Base-by-base conservation (phyloP, 1,140 invertebrate species). In the Macrocentrus cingulum region DNA sequence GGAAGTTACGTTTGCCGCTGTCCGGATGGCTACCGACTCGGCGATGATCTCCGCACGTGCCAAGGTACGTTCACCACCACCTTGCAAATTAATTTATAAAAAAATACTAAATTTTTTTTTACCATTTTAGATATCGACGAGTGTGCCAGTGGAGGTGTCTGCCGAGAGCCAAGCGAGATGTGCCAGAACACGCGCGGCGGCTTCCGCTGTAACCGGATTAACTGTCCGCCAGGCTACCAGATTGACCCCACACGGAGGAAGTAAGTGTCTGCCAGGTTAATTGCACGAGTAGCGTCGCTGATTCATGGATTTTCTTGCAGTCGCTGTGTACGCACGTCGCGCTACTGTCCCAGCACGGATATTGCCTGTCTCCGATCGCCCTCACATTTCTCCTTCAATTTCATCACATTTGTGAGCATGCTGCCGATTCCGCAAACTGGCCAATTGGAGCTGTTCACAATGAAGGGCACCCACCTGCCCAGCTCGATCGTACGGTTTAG, bases 181-280 rank as follows among this genome's bases (percentile, higher is more conserved):
- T 99, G 97, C 71, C 85, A 96, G 51, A 99, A 99, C 74, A 93
- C 87, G 0, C 81, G 90, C 44, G 97, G 97, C 0, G 84, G 90
- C 59, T 94, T 85, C 72, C 88, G 91, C 61, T 99, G 97, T 71
- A 91, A 93, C 52, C 81, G 80, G 6, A 90, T 98, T 44, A 81
- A 84, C 22, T 98, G 97, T 75, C 95, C 95, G 0, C 55, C 77
- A 0, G 89, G 91, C 32, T 98, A 97, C 72, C 74, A 84, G 0
- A 84, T 84, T 52, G 91, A 94, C 67, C 77, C 72, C 0, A 80
- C 84, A 16, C 86, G 86, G 62, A 89, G 85, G 72, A 91, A 92
- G 92, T 94, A 82, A 42, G 9, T 45, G 6, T 20, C 16, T 23
- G 8, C 18, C 2, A 9, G 22, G 20, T 11, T 16, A 29, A 50